Evolutionary conservation across 2,113 vertebrate species (phyloP), one percentile per base, ranked within the genome.

Genomic region (Caloenas nicobarica): DNA sequence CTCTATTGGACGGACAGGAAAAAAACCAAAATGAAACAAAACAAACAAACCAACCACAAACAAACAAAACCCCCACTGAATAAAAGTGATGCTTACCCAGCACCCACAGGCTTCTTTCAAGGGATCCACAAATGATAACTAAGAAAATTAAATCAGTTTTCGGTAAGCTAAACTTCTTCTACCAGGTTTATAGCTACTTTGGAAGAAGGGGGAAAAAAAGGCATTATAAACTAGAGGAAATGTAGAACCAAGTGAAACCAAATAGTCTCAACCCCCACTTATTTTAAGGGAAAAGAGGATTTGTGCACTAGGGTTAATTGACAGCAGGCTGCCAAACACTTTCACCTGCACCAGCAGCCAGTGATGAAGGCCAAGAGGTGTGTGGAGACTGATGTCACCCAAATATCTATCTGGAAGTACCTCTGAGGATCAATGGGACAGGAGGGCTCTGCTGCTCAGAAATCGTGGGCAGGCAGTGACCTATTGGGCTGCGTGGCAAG

Each of bases 361-460:
- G 44, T 29, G 23, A 21, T 9, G 14, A 48, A 76, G 44, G 12
- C 33, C 21, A 34, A 1, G 40, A 69, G 24, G 11, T 26, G 42
- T 16, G 26, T 17, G 33, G 2, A 25, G 25, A 1, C 4, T 1
- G 0, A 6, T 13, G 13, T 24, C 36, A 23, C 1, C 2, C 16
- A 51, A 26, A 16, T 60, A 29, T 61, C 13, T 6, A 2, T 2
- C 48, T 42, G 24, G 23, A 62, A 34, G 48, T 2, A 1, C 16
- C 7, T 36, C n/a, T 31, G 33, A 11, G n/a, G 38, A 10, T 15
- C 17, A 5, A 16, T 6, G 12, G 10, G 22, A n/a, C 3, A 25
- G 31, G 16, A 42, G 31, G 11, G 33, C 1, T 38, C 8, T 11
- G 1, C 5, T 31, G 29, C n/a, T 36, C 7, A 8, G 23, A 11